These are phyloP conservation scores for Chaetura pelagica DNA, from an alignment of 2,113 vertebrate genomes.

Conservation along the genomic window DNA sequence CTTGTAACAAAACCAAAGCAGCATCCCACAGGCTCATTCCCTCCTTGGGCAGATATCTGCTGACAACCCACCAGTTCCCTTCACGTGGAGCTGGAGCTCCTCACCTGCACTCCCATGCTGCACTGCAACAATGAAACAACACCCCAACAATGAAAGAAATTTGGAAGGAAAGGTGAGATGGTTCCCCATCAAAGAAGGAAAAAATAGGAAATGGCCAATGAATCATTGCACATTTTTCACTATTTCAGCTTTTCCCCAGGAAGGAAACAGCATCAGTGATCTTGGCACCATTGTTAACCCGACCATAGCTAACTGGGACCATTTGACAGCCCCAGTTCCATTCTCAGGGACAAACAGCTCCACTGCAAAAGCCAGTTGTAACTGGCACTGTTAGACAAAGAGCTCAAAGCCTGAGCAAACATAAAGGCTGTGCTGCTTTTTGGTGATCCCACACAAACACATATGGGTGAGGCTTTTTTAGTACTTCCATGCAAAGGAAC, in stretches of 20 bases:
- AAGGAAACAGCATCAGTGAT: neutral
- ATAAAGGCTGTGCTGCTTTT: neutral
- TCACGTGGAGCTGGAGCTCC: neutral
- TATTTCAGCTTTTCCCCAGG: neutral
- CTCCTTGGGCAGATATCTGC: neutral
- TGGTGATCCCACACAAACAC: neutral
- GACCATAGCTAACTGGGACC: neutral
- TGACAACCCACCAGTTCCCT: neutral
- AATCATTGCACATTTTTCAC: neutral
- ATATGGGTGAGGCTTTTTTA: neutral
- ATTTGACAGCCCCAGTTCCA: neutral
- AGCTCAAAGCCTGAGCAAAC: neutral
- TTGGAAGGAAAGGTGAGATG: neutral
- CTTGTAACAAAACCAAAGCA: neutral
- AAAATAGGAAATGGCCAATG: neutral
- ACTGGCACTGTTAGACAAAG: neutral
- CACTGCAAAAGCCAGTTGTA: neutral
- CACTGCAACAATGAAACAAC: fast-evolving
- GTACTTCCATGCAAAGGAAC: neutral
- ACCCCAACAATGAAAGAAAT: fast-evolving
- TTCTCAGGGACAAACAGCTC: neutral
- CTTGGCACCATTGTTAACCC: neutral
- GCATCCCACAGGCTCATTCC: fast-evolving
- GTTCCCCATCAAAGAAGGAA: neutral
- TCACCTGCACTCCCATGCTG: neutral